A percentile compares a stretch with the other conserved stretches of the same genome.
Evolutionary conservation across 2,888 invertebrate species (phyloP).

Genomic region (Sussaba pulchella): DNA sequence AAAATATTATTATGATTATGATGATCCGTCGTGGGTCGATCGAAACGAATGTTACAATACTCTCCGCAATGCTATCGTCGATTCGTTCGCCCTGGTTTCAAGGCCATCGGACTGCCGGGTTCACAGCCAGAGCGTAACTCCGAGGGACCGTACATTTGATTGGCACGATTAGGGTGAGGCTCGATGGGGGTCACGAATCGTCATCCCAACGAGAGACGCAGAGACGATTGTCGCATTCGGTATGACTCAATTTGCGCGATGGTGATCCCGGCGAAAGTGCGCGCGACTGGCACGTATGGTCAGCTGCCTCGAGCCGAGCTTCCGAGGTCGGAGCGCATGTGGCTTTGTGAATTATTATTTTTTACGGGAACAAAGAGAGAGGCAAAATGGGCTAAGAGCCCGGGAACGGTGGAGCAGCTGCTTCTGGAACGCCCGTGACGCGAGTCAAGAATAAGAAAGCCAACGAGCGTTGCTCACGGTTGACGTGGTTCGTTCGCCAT

Average conservation of each 20-base stretch:
- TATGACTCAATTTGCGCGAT: conserved; percentile 61
- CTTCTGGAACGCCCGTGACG: conserved; percentile 32
- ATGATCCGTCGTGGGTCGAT: background rate
- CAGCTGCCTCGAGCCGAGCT: background rate
- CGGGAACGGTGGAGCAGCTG: conserved; percentile 52
- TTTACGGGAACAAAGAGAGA: conserved; percentile 28
- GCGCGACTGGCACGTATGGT: conserved; percentile 52
- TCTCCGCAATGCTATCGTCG: conserved; percentile 3
- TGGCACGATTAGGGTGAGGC: conserved; percentile 63
- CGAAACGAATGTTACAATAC: background rate
- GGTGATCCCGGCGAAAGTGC: conserved; percentile 48
- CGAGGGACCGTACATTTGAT: conserved; percentile 55
- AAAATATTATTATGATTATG: background rate
- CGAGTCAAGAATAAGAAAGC: conserved; percentile 62
- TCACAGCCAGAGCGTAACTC: background rate
- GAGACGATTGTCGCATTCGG: conserved; percentile 22
- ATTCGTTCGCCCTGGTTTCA: conserved; percentile 42
- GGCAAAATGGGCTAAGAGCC: conserved; percentile 14
- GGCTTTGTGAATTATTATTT: conserved; percentile 28
- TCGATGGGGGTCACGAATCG: conserved; percentile 34
- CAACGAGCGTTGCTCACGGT: conserved; percentile 40
- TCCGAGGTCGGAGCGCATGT: background rate
- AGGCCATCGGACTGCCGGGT: conserved; percentile 32
- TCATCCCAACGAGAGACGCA: conserved; percentile 23
- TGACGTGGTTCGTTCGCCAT: conserved; percentile 60